These are phyloP conservation scores for Callipepla squamata DNA, from an alignment of 2,113 vertebrate genomes.

Conservation along the genomic window DNA sequence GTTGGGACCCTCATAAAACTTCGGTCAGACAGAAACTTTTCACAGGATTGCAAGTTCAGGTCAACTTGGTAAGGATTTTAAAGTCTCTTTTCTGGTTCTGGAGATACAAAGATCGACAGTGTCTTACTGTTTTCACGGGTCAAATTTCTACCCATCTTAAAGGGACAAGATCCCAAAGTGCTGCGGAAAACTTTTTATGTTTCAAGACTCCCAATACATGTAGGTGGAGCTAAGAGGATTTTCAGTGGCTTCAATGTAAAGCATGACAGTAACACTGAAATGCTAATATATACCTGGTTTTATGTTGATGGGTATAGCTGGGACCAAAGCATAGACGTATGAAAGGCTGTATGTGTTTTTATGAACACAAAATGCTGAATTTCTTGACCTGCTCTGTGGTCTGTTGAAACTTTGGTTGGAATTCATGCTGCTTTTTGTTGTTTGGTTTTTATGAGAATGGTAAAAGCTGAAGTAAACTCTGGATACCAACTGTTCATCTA, in stretches of 20 bases:
- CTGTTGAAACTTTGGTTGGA: background rate
- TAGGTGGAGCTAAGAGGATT: background rate
- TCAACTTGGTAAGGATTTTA: background rate
- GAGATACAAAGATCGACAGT: background rate
- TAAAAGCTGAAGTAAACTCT: background rate
- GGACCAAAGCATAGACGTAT: fast-evolving
- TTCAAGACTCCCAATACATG: background rate
- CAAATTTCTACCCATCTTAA: background rate
- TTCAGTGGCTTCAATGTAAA: background rate
- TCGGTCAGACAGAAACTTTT: background rate
- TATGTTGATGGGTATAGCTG: background rate
- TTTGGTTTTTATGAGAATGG: background rate
- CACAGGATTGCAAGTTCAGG: background rate
- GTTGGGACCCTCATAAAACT: background rate
- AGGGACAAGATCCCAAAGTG: background rate
- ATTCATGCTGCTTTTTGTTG: background rate
- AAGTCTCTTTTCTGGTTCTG: background rate
- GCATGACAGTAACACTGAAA: background rate
- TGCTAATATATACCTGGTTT: background rate
- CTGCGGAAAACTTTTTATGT: background rate
- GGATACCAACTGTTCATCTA: background rate
- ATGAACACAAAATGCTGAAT: background rate
- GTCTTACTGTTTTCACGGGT: background rate
- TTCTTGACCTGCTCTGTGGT: background rate
- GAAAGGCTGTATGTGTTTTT: background rate